These are phyloP conservation scores for Zaprionus kolodkinae DNA, from an alignment of 1,140 invertebrate species.

Conservation along the genomic window DNA sequence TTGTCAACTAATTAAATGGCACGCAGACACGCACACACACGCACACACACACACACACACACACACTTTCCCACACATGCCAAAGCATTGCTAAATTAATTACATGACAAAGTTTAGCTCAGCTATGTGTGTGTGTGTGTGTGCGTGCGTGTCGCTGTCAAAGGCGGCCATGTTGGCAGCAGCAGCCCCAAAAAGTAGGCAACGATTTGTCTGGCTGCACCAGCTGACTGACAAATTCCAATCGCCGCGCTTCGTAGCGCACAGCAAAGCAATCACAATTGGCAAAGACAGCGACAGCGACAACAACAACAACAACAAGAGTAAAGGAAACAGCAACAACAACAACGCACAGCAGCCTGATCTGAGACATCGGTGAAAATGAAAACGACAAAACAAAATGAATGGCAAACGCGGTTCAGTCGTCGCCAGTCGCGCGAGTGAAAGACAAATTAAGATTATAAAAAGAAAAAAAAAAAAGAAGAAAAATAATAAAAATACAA, in stretches of 20 bases:
- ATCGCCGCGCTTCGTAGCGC: conserved; percentile 35
- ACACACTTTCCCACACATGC: background rate
- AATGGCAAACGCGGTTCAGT: conserved; percentile 75
- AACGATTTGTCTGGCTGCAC: conserved; percentile 52
- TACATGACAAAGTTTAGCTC: background rate
- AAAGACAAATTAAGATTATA: conserved; percentile 83
- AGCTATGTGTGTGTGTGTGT: background rate
- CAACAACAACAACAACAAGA: conserved; percentile 34
- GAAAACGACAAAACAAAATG: conserved; percentile 67
- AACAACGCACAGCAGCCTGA: background rate
- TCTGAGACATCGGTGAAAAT: conserved; percentile 9
- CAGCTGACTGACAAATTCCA: conserved; percentile 52
- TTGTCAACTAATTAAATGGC: conserved; percentile 21
- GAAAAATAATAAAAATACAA: conserved; percentile 75
- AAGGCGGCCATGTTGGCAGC: conserved; percentile 18
- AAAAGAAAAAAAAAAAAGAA: conserved; percentile 63
- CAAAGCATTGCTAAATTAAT: conserved; percentile 9
- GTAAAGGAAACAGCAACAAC: conserved; percentile 1
- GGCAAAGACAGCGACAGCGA: conserved; percentile 43
- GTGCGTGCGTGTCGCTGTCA: background rate
- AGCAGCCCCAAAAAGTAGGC: conserved; percentile 54
- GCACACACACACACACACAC: background rate
- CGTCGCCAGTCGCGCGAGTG: conserved; percentile 67
- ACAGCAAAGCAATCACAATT: conserved; percentile 31
- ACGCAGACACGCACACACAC: conserved; percentile 1